Evolutionary conservation across 2,888 invertebrate species (phyloP), one percentile per base, ranked within the genome.

Genomic region (Cheiracanthium punctorium): DNA sequence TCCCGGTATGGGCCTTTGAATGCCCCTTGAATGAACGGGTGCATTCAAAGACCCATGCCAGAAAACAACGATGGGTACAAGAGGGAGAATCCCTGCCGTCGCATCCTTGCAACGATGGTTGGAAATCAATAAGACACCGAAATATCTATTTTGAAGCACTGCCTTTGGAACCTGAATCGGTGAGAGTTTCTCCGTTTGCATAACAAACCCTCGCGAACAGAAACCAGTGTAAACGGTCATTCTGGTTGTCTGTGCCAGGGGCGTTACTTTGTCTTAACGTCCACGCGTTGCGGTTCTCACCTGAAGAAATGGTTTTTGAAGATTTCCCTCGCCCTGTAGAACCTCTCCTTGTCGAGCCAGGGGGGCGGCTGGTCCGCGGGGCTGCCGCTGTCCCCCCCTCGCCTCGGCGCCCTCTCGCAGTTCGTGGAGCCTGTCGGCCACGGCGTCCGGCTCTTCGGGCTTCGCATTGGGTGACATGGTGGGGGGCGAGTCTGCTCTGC

Each of bases 301-400:
- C 88, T 88, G 79, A 88, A 89, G 58, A 88, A 88, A 64, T 87
- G 81, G 28, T 81, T 71, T 65, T 84, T 87, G 65, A 87, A 88
- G 41, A 88, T 70, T 4, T 87, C 87, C 58, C 84, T 82, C 17
- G 88, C 88, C n/a, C 88, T 82, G 58, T 82, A 82, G 64, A 88
- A 88, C n/a, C 67, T 58, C 52, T 88, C 88, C 33, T 74, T 87
- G 67, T 87, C 88, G 7, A 88, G 72, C 88, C 88, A 88, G 28
- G 87, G 77, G 7, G 88, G 88, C 7, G 87, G 87, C 20, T 80
- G 87, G 32, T 75, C 65, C 24, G 69, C 30, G 17, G 88, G 74
- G 52, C 32, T 80, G 1, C 80, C 87, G 29, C 84, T 79, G 24
- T 88, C 88, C 24, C 88, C 88, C 10, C 24, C 37, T 72, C 32